Evolutionary conservation across 2,797 vertebrate species (phyloP), one percentile per base, ranked within the genome.

Genomic region (Sebastiscus albofasciatus): DNA sequence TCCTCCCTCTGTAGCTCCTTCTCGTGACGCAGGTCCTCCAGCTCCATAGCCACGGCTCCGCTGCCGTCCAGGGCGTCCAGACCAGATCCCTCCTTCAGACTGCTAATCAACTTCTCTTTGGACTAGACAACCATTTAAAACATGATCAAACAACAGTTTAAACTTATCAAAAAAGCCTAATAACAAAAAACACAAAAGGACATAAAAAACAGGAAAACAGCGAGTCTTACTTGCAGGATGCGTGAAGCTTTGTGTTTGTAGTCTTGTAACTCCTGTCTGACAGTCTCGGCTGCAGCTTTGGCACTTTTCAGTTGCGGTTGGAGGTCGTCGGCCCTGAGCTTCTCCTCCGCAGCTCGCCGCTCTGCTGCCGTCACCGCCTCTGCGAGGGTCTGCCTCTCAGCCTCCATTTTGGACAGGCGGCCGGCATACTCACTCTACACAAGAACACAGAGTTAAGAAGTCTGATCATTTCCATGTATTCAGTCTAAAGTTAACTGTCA

Each of bases 101-200:
- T 99, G 96, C 96, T 99, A 87, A 99, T 99, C 90, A 99, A 86
- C 93, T 99, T 99, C 89, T 99, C 99, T 94, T 99, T 99, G 81
- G 99, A 99, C 98, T 99, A 84, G 34, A 90, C 8, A 24, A 49
- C 67, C 3, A 83, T 58, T 73, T 24, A 22, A 29, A 66, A 31
- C 13, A 60, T 60, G 18, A 64, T 68, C 4, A 61, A 58, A n/a
- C 49, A 67, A 54, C 20, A 56, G 6, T 26, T 29, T 1, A 18
- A 3, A 8, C 1, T 58, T 10, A 6, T 52, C 1, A 56, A 49
- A 67, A 65, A 58, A 49, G 14, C 2, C 1, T 14, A 20, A 26
- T 5, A 12, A 29, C 16, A 76, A 34, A 52, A 22, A 26, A 13
- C 8, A 27, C 2, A 26, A 16, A 39, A 11, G 59, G 29, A 65